These are phyloP conservation scores for Knipowitschia caucasica DNA, from an alignment of 2,797 vertebrate genomes.

Conservation along the genomic window DNA sequence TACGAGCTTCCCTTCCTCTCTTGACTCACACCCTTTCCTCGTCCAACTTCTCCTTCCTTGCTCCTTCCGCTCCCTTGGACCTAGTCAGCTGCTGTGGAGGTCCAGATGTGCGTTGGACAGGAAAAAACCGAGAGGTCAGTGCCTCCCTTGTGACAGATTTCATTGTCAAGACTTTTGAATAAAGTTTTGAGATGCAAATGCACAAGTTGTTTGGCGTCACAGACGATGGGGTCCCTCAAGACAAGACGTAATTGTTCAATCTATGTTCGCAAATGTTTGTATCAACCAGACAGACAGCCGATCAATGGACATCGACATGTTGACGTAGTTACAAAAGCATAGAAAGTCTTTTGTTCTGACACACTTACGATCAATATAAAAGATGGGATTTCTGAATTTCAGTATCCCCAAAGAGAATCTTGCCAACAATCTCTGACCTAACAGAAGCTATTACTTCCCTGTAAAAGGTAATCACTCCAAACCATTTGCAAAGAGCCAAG, in stretches of 20 bases:
- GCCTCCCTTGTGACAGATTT: constrained; percentile 47
- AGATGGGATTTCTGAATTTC: constrained; percentile 18
- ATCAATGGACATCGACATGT: constrained; percentile 59
- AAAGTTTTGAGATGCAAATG: constrained; percentile 44
- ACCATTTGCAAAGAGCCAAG: constrained; percentile 15
- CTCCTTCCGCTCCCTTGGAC: constrained; percentile 61
- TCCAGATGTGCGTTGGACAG: constrained; percentile 70
- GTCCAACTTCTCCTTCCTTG: constrained; percentile 31
- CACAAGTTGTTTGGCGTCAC: constrained; percentile 57
- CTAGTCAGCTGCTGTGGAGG: constrained; percentile 66
- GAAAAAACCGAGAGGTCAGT: constrained; percentile 45
- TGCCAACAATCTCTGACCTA: not conserved
- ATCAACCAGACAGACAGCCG: constrained; percentile 44
- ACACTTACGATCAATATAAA: constrained; percentile 48
- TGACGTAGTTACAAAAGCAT: constrained; percentile 42
- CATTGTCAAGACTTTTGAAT: constrained; percentile 57
- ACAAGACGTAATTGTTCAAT: constrained; percentile 50
- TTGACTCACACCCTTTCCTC: constrained; percentile 51
- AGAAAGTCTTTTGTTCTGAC: constrained; percentile 51
- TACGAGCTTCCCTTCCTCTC: constrained; percentile 37
- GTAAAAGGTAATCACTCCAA: constrained; percentile 9
- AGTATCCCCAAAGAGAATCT: constrained; percentile 9
- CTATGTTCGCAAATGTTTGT: constrained; percentile 16
- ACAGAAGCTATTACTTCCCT: constrained; percentile 1
- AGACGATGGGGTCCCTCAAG: constrained; percentile 66